Evolutionary conservation across 2,113 vertebrate genomes (phyloP), one percentile per base, ranked within the genome.

Genomic region (Callospermophilus lateralis): DNA sequence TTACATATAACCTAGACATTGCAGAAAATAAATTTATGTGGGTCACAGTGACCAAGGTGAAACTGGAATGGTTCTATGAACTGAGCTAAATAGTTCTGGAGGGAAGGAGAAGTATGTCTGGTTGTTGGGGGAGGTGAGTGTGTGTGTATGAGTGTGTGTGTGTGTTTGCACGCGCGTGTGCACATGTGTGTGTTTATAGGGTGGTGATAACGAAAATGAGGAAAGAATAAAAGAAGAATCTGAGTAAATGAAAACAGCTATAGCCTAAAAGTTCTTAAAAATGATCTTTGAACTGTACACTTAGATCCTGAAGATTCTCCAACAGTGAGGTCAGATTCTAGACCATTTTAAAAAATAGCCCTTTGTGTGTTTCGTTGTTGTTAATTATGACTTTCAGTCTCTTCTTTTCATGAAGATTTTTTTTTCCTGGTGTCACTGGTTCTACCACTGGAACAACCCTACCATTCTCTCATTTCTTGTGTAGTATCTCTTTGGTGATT

Each of bases 201-300:
- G 24, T n/a, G 0, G 34, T 65, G 70, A 93, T 85, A 73, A 80
- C 84, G 6, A 70, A 78, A 89, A 95, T 90, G 30, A 73, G 10
- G 45, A 87, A 95, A 78, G 34, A 93, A 90, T 95, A 11, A 92
- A 7, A 76, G 37, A 91, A 93, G 70, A 84, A 72, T 76, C 30
- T 72, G 30, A 15, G 32, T 39, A 90, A 53, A 89, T 73, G 30
- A 87, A 83, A 84, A 84, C 0, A 79, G 8, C 11, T 86, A 0
- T 63, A 28, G 83, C 13, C 53, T 32, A n/a, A 84, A 93, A 74
- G 26, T 11, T 37, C 68, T 74, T 51, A 63, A 24, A 28, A 65
- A 68, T n/a, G 37, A 10, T 0, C 37, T 76, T 93, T 79, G 42
- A 88, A 80, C 72, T 13, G 15, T 68, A 84, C 3, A 51, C 4